Base-by-base conservation (phyloP, 2,797 vertebrate genomes). In the Halcyon badia region DNA sequence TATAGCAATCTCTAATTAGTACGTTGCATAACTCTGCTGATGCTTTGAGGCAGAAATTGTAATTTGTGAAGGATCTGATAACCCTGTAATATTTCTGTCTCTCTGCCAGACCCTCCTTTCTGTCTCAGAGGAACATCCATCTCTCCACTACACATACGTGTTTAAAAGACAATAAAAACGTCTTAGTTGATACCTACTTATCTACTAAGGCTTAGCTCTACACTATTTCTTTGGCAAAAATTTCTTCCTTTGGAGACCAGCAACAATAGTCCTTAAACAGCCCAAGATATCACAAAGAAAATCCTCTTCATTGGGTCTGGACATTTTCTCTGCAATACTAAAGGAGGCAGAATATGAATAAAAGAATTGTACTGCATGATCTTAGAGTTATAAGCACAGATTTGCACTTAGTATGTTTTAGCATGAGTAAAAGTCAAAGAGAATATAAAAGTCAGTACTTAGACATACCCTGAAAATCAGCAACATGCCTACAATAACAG, bases 1-100 rank as follows among this genome's bases (percentile, higher is more conserved):
- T 44, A 66, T 20, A 88, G 80, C 13, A 41, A 72, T 79, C 33
- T 88, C 72, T 72, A 68, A 88, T 94, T 83, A 93, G 35, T 33
- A 58, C 19, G 35, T 89, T 89, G 58, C 62, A 62, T 65, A 90
- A 88, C 86, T 92, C 91, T 91, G 25, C 75, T 78, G 69, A 85
- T 88, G 79, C 69, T 95, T 78, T 86, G 58, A 86, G 87, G 65
- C 62, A 83, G 72, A 90, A 91, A 69, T 52, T 88, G 86, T 88
- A 70, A 94, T 78, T 91, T 31, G 31, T 57, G 60, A 89, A 5
- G 11, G 44, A 68, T 76, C 51, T 89, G 76, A 95, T 35, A 93
- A 71, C 62, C 22, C 28, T 71, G 72, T 33, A 79, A 93, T 70
- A 90, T 41, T 93, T 90, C 37, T 87, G 72, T 65, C 33, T 80